phyloP scores from a whole-genome alignment of 2,797 vertebrate genomes.

The Oophaga sylvatica region DNA sequence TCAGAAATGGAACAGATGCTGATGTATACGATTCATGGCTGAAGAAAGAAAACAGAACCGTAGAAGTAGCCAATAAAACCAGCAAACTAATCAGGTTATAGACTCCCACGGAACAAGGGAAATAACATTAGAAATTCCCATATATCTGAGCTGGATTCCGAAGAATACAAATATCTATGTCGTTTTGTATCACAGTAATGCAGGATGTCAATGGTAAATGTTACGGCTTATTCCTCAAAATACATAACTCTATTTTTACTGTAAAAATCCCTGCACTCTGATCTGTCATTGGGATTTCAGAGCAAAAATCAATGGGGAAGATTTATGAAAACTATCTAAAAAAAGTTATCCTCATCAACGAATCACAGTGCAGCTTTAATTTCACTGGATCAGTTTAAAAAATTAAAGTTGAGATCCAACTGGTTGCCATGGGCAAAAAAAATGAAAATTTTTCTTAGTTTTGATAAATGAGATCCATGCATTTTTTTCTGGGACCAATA shows the following conservation, averaged over 20 bases:
- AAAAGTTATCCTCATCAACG: no score
- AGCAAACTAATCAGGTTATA: constrained; percentile 36
- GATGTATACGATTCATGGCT: constrained; percentile 40
- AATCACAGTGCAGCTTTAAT: no score
- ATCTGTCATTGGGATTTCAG: neutral
- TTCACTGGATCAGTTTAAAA: no score
- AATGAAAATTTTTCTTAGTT: no score
- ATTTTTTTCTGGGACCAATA: no score
- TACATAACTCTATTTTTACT: neutral
- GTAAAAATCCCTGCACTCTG: neutral
- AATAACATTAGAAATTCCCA: constrained; percentile 17
- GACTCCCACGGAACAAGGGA: constrained; percentile 40
- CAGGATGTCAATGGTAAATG: neutral
- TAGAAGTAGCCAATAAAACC: constrained; percentile 49
- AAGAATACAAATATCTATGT: neutral
- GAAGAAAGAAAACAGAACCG: constrained; percentile 45
- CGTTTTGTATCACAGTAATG: neutral
- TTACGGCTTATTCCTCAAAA: neutral
- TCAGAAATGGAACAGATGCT: constrained; percentile 50
- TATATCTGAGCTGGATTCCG: neutral
- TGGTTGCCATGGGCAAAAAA: no score
- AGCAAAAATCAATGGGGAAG: neutral
- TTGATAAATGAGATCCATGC: no score
- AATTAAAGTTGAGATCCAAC: no score
- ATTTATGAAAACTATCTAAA: no score